Evolutionary conservation across 2,888 invertebrate species (phyloP).

Genomic region (Malthinus flaveolus): DNA sequence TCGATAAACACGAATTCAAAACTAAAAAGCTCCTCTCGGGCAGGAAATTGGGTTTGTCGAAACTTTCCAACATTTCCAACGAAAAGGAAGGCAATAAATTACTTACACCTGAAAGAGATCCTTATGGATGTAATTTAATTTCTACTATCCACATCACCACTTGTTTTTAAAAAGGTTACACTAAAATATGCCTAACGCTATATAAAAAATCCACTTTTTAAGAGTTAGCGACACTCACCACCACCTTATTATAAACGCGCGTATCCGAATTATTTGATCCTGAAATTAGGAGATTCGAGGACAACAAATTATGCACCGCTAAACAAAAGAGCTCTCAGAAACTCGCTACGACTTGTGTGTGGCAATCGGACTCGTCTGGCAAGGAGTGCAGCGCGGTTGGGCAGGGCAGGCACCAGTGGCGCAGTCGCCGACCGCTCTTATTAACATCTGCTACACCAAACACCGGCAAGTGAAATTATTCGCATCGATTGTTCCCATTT

Average conservation of each 20-base stretch:
- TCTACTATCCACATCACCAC: slow-evolving; percentile 18
- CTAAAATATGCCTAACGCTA: not conserved
- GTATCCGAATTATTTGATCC: slow-evolving; percentile 12
- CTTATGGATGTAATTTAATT: not conserved
- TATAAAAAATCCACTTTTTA: slow-evolving; percentile 16
- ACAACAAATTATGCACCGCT: slow-evolving; percentile 36
- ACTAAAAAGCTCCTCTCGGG: slow-evolving; percentile 27
- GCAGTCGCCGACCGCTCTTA: slow-evolving; percentile 38
- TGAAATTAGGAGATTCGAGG: slow-evolving; percentile 14
- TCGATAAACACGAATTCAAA: slow-evolving; percentile 30
- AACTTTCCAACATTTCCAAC: slow-evolving; percentile 4
- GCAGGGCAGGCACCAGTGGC: slow-evolving; percentile 49
- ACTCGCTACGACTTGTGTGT: slow-evolving; percentile 37
- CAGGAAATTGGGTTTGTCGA: slow-evolving; percentile 26
- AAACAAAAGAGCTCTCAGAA: slow-evolving; percentile 41
- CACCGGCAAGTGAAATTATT: slow-evolving; percentile 19
- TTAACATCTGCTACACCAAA: slow-evolving; percentile 28
- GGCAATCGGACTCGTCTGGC: slow-evolving; percentile 44
- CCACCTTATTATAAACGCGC: slow-evolving; percentile 21
- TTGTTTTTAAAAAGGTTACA: not conserved
- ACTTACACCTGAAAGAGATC: slow-evolving; percentile 13
- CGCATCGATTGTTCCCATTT: slow-evolving; percentile 8
- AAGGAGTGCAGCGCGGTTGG: slow-evolving; percentile 48
- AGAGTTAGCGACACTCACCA: slow-evolving; percentile 19
- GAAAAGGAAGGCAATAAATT: slow-evolving; percentile 5